Conservation (phyloP, 2,113 vertebrate species). For the Heterotilapia buettikoferi region DNA sequence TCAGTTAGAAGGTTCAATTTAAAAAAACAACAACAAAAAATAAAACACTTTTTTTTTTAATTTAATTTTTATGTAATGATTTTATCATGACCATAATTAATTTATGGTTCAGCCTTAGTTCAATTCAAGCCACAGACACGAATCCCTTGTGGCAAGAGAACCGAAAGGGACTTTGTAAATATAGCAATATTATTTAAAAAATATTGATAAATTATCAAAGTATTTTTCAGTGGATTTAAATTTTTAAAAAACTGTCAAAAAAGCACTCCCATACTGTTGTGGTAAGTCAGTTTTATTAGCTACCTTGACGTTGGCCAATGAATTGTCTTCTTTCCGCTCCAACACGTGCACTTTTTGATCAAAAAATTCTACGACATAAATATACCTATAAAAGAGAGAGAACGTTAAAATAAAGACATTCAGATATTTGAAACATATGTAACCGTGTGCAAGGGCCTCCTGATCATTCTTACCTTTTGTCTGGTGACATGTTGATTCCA, state of each 20-base stretch:
- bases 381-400: conserved; percentile 64
- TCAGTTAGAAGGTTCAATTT: background rate
- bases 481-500: conserved; percentile 85
- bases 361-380: conserved; percentile 78
- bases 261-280: background rate
- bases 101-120: background rate
- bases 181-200: background rate
- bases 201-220: background rate
- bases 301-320: conserved; percentile 82
- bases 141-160: background rate
- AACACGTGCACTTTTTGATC: conserved; percentile 76
- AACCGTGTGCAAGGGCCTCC: accelerated
- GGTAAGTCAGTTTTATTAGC: background rate
- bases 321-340: conserved; percentile 76
- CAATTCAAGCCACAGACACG: background rate
- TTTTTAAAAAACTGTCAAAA: background rate
- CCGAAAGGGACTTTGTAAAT: background rate
- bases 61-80: background rate
- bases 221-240: background rate
- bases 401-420: background rate
- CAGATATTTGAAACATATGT: background rate
- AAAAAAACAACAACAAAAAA: background rate
- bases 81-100: background rate
- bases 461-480: conserved; percentile 70
- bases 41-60: background rate